Evolutionary conservation across 1,140 invertebrate genomes (phyloP).

Genomic region (Microplitis mediator): DNA sequence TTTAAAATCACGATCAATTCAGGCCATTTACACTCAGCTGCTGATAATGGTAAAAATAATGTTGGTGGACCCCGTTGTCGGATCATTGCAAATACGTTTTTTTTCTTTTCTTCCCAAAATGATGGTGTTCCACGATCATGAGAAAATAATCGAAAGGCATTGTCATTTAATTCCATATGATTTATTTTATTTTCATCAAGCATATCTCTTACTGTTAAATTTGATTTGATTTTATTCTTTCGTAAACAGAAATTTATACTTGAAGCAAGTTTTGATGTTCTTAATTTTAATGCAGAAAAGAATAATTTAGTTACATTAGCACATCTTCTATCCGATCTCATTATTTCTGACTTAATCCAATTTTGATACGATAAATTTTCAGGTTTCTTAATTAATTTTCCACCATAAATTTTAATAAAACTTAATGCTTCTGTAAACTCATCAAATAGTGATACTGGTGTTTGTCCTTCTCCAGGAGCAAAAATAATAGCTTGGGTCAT

Average conservation of each 20-base stretch:
- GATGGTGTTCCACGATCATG: too few species aligned
- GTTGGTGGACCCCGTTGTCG: not conserved
- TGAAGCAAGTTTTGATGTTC: too few species aligned
- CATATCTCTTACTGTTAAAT: too few species aligned
- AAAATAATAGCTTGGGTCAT: too few species aligned
- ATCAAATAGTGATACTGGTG: not conserved
- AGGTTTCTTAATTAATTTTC: not conserved
- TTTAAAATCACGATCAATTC: not conserved
- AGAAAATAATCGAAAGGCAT: too few species aligned
- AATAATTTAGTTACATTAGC: not conserved
- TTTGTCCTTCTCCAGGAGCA: not conserved
- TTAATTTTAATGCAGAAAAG: too few species aligned
- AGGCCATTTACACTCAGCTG: not conserved
- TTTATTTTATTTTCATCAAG: too few species aligned
- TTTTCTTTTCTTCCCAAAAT: too few species aligned
- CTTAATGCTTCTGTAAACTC: not conserved
- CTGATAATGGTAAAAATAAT: not conserved
- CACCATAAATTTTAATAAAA: not conserved
- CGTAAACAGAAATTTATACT: too few species aligned
- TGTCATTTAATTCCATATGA: too few species aligned
- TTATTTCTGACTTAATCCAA: not conserved
- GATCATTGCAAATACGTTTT: too few species aligned
- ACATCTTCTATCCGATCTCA: not conserved
- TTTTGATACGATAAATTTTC: not conserved
- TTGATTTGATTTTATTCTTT: too few species aligned